phyloP scores from a whole-genome alignment of 2,797 vertebrate genomes.

The Epinephelus malabaricus region DNA sequence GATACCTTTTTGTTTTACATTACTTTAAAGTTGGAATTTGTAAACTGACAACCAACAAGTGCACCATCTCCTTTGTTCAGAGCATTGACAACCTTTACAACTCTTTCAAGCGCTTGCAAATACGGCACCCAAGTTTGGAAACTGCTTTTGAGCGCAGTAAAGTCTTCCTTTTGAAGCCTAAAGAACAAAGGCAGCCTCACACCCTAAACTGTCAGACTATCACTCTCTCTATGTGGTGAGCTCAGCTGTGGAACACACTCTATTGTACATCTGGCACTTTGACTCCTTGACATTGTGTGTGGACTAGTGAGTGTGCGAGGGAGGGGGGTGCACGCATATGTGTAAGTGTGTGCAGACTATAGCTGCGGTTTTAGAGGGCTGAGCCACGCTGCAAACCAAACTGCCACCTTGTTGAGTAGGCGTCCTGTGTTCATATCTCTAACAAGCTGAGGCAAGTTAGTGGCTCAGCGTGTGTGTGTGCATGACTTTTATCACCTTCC shows the following conservation, averaged over 20 bases:
- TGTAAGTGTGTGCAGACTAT: slow-evolving; percentile 9
- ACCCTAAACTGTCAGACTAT: slow-evolving; percentile 54
- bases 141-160: slow-evolving; percentile 57
- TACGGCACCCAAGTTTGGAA: slow-evolving; percentile 45
- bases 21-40: slow-evolving; percentile 4
- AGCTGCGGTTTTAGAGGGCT: slow-evolving; percentile 46
- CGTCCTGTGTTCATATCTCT: slow-evolving; percentile 20
- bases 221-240: slow-evolving; percentile 60
- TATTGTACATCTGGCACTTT: slow-evolving; percentile 79
- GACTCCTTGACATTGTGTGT: slow-evolving; percentile 59
- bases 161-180: slow-evolving; percentile 73
- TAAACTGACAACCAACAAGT: slow-evolving; percentile 27
- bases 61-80: slow-evolving; percentile 30
- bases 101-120: slow-evolving; percentile 65
- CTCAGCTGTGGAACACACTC: slow-evolving; percentile 62
- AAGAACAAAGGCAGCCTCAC: slow-evolving; percentile 72
- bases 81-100: slow-evolving; percentile 52
- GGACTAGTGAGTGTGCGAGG: slow-evolving; percentile 7
- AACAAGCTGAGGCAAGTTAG: slow-evolving; percentile 69
- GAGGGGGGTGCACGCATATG: slow-evolving; percentile 19
- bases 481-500: slow-evolving; percentile 54
- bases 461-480: slow-evolving; percentile 31
- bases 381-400: slow-evolving; percentile 46
- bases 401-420: slow-evolving; percentile 52
- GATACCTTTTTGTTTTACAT: background rate